Evolutionary conservation across 2,888 invertebrate genomes (phyloP), one percentile per base, ranked within the genome.

Genomic region (Luffia ferchaultella): DNA sequence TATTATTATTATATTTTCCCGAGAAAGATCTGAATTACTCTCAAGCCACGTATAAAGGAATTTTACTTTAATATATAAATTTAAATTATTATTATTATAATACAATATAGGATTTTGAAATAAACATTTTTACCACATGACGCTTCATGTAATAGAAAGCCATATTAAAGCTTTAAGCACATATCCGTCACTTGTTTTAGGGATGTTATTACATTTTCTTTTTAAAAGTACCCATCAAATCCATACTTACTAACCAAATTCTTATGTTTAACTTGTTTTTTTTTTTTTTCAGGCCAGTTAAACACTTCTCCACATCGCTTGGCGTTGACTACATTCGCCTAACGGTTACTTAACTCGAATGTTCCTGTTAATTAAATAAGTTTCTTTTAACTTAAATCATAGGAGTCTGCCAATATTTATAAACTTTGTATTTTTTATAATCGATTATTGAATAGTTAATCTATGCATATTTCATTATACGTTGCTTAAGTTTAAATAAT

Each of bases 91-190:
- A n/a, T 50, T 20, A 20, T 45, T 18, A 16, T 20, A 2, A 15
- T 46, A 51, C 5, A 43, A 17, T n/a, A 3, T 16, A 5, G 30
- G 12, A 15, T 49, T 42, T 60, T 16, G 16, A 15, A 7, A 45
- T 15, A 16, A 12, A 16, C 47, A 43, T 16, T 49, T n/a, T 7
- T 16, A 16, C 18, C n/a, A 2, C 17, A 2, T 2, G 9, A 41
- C 40, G 17, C 15, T 16, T 1, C 1, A 12, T 45, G 12, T 16
- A 16, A n/a, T n/a, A n/a, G n/a, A 18, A 9, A 44, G 2, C 2
- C 16, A 5, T 18, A 30, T 7, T 12, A 30, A 30, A 12, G 30
- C 30, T 30, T 30, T 12, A 30, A 30, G 12, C 3, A 30, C 3
- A 30, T 30, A 30, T 7, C 12, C 3, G 3, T 30, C 30, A 3